These are phyloP conservation scores for Palaemon carinicauda DNA, from an alignment of 1,140 invertebrate species.

Conservation along the genomic window DNA sequence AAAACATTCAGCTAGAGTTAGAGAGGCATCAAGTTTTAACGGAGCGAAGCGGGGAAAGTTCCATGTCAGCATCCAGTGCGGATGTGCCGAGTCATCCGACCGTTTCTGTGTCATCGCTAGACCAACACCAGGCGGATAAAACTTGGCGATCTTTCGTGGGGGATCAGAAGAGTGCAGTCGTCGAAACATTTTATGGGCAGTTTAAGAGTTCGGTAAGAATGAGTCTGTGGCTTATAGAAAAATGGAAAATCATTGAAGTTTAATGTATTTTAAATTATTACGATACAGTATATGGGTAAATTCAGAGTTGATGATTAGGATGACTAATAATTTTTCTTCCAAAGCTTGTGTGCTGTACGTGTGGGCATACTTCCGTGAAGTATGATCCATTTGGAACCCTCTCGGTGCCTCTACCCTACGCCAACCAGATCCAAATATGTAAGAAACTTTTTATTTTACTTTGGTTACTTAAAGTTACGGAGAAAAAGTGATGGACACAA, in stretches of 20 bases:
- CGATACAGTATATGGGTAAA: neutral
- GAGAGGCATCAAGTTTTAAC: slow-evolving; percentile 51
- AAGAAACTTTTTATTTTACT: slow-evolving; percentile 59
- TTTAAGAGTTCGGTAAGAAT: slow-evolving; percentile 75
- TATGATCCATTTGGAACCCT: slow-evolving; percentile 81
- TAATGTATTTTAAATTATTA: no score
- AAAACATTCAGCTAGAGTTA: slow-evolving; percentile 57
- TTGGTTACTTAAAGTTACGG: neutral
- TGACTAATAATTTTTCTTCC: neutral
- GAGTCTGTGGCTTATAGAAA: neutral
- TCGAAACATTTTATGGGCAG: slow-evolving; percentile 78
- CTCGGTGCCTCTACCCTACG: slow-evolving; percentile 75
- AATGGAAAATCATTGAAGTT: no score
- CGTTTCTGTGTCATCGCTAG: slow-evolving; percentile 3
- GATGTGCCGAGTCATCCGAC: slow-evolving; percentile 37
- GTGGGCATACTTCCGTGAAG: slow-evolving; percentile 75
- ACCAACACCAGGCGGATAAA: slow-evolving; percentile 70
- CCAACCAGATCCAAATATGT: slow-evolving; percentile 74
- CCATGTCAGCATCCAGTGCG: slow-evolving; percentile 25
- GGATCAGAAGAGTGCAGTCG: slow-evolving; percentile 73
- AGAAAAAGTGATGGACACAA: no score
- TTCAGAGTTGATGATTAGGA: neutral
- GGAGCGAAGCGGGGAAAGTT: slow-evolving; percentile 31
- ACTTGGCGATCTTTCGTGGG: slow-evolving; percentile 73
- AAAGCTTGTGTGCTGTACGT: slow-evolving; percentile 71